Evolutionary conservation across 2,113 vertebrate genomes (phyloP), one percentile per base, ranked within the genome.

Genomic region (Hystrix brachyura): DNA sequence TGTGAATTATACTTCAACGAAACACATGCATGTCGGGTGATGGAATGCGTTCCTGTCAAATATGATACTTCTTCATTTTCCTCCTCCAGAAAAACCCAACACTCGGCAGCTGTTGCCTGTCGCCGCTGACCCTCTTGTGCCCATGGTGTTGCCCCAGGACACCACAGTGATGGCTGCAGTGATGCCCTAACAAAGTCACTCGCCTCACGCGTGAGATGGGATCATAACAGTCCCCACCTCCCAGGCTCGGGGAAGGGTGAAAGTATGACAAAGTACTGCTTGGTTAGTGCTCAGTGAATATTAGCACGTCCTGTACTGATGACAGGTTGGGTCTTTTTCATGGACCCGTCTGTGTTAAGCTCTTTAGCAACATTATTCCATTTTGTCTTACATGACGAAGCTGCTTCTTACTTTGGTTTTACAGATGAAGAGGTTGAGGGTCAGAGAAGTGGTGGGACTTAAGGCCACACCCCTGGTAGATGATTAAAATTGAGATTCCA

Each of bases 231-330:
- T 2, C 53, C 51, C 87, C 8, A 25, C 81, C 87, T 59, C 32
- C 0, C 0, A 0, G 59, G 53, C 53, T 21, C 10, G 53, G 76
- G 53, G 48, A 21, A 43, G 55, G 67, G 46, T 0, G 21, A 51
- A 19, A 79, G 74, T 2, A 18, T 11, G 7, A 32, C 21, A 1
- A 46, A 57, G 51, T 0, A 1, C 1, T 11, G 2, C 23, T 51
- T n/a, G 85, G 53, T 12, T 0, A 18, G 1, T 1, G 38, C 46
- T 48, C 76, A 10, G 21, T 6, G 29, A 25, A 4, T 29, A 71
- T 43, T 11, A 55, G 46, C 55, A 10, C 76, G 76, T 34, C 2
- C 14, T 2, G 0, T 0, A 0, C 38, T 55, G 3, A 72, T 38
- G 2, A 14, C 1, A 7, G 69, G 53, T 1, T 3, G 19, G 57